Evolutionary conservation across 2,888 invertebrate genomes (phyloP).

Genomic region (Salticus scenicus): DNA sequence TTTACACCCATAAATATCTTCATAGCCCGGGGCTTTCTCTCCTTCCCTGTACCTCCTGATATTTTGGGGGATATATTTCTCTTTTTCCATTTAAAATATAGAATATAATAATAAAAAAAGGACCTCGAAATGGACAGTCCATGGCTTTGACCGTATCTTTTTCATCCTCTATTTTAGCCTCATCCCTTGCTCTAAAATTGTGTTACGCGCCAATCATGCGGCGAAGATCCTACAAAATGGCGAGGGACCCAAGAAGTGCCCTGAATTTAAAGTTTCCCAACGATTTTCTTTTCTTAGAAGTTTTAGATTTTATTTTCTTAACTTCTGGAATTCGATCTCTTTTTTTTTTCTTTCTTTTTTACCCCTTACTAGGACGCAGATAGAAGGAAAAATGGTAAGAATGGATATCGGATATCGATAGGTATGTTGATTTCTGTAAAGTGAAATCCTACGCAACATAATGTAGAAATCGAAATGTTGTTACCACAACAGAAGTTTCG

Average conservation of each 20-base stretch:
- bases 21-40: not conserved
- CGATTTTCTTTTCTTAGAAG: not conserved
- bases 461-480: not conserved
- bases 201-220: conserved; percentile 34
- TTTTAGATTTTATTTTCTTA: conserved; percentile 64
- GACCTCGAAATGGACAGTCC: not conserved
- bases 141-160: conserved; percentile 39
- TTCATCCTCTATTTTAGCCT: conserved; percentile 26
- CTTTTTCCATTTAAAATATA: conserved; percentile 17
- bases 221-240: conserved; percentile 38
- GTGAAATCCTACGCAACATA: conserved; percentile 8
- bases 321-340: conserved; percentile 43
- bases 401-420: conserved; percentile 56
- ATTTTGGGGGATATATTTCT: not conserved
- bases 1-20: not conserved
- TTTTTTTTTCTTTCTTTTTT: not conserved
- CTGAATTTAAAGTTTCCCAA: conserved; percentile 56
- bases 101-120: conserved; percentile 5
- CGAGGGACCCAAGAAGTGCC: conserved; percentile 31
- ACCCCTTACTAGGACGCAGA: not conserved
- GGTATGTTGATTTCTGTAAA: conserved; percentile 48
- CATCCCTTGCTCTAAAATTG: conserved; percentile 28
- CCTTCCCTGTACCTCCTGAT: not conserved
- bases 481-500: not conserved
- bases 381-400: not conserved